Percentiles rank a stretch among this genome's conserved stretches.
Conservation (phyloP, 2,888 invertebrate genomes). For the Drosophila acutilabella region DNA sequence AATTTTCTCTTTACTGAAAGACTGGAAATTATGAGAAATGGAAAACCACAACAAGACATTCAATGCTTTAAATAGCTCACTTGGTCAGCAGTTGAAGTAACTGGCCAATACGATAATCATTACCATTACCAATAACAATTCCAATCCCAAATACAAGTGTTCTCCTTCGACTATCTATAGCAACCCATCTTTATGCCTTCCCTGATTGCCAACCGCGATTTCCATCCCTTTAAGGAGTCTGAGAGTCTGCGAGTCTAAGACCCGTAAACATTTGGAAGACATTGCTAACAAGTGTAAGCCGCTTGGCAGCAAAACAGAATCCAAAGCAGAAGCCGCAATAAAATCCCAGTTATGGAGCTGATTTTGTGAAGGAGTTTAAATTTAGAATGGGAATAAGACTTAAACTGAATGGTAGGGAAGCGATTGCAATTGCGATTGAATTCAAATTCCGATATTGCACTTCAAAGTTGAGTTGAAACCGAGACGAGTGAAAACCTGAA, state of each 20-base stretch:
- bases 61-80: constrained; percentile 22
- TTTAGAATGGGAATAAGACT: neutral
- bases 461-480: constrained; percentile 67
- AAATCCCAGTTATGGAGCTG: constrained; percentile 34
- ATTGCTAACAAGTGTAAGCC: constrained; percentile 70
- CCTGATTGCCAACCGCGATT: constrained; percentile 49
- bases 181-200: constrained; percentile 50
- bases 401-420: constrained; percentile 26
- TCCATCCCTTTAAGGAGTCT: constrained; percentile 12
- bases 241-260: constrained; percentile 40
- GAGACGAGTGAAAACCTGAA: constrained; percentile 41
- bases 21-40: constrained; percentile 42
- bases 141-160: constrained; percentile 19
- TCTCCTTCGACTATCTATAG: constrained; percentile 35
- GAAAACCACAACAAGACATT: constrained; percentile 8
- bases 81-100: constrained; percentile 31
- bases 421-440: constrained; percentile 70
- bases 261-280: constrained; percentile 55
- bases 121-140: constrained; percentile 9
- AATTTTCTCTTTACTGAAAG: neutral
- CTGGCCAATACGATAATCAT: constrained; percentile 25
- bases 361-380: neutral
- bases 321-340: constrained; percentile 40
- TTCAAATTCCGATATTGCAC: constrained; percentile 69
- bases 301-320: constrained; percentile 32